phyloP scores from a whole-genome alignment of 1,140 invertebrate genomes.

The Drosophila nebulosa region DNA sequence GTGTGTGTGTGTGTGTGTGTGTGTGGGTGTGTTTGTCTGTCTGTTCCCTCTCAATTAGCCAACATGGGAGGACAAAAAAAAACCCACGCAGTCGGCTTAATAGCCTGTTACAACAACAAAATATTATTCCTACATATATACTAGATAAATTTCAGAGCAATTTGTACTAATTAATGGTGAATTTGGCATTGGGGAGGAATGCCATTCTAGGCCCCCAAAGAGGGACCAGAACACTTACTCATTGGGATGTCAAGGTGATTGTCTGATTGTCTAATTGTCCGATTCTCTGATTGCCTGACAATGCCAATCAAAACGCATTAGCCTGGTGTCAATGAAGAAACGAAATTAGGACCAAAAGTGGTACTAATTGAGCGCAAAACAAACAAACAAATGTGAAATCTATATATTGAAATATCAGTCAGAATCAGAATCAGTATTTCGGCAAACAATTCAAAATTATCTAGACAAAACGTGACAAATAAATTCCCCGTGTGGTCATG shows the following conservation, averaged over 20 bases:
- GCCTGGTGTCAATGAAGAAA: background rate
- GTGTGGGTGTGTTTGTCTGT: slow-evolving; percentile 34
- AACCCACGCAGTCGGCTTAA: slow-evolving; percentile 29
- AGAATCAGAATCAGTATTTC: background rate
- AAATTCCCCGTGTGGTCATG: background rate
- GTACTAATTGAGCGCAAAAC: background rate
- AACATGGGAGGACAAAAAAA: slow-evolving; percentile 1
- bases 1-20: slow-evolving; percentile 24
- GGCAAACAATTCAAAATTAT: background rate
- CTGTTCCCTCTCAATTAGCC: slow-evolving; percentile 44
- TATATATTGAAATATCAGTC: background rate
- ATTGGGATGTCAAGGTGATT: slow-evolving; percentile 38
- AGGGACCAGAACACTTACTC: background rate
- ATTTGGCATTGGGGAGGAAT: slow-evolving; percentile 26
- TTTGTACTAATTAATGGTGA: slow-evolving; percentile 69
- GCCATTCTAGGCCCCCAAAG: background rate
- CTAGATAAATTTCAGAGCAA: slow-evolving; percentile 51
- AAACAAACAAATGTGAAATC: background rate
- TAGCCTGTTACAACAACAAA: slow-evolving; percentile 28
- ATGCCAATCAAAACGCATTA: slow-evolving; percentile 9
- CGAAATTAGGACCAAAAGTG: background rate
- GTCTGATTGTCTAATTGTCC: no score
- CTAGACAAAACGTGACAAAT: background rate
- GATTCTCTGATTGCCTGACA: no score
- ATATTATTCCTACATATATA: slow-evolving; percentile 8